Evolutionary conservation across 2,797 vertebrate genomes (phyloP).

Genomic region (Ciconia nigra): DNA sequence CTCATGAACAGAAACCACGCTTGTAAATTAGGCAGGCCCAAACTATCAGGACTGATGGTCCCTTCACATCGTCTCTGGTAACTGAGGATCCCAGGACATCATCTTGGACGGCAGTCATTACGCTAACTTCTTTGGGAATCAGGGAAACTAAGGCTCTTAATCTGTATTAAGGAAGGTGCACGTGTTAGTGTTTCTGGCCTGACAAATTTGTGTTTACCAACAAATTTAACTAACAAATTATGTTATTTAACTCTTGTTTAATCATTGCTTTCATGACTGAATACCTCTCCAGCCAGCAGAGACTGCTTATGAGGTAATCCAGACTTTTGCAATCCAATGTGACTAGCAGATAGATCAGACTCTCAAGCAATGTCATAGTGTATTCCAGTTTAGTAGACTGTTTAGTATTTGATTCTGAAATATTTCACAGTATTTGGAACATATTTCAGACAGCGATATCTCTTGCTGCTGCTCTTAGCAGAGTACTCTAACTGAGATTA

Average conservation of each 20-base stretch:
- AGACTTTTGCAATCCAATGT: background rate
- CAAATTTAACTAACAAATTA: background rate
- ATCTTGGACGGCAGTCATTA: background rate
- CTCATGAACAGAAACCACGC: background rate
- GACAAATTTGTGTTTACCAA: background rate
- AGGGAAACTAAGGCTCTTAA: background rate
- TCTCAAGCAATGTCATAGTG: background rate
- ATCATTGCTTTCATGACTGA: background rate
- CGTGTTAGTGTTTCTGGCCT: background rate
- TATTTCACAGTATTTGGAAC: background rate
- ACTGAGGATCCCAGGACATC: background rate
- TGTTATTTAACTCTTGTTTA: background rate
- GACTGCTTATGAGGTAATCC: background rate
- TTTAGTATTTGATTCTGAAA: background rate
- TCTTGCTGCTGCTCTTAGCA: background rate
- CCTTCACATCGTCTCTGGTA: background rate
- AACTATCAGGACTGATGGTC: background rate
- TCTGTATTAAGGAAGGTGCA: background rate
- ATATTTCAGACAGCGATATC: background rate
- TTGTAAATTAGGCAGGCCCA: background rate
- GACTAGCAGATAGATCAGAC: background rate
- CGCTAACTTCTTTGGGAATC: background rate
- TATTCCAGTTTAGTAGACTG: background rate
- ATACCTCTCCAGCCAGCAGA: background rate
- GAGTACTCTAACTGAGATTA: background rate